A percentile compares a stretch with the other conserved stretches of the same genome.
Evolutionary conservation across 2,888 invertebrate genomes (phyloP).

Genomic region (Drosophila neotestacea): DNA sequence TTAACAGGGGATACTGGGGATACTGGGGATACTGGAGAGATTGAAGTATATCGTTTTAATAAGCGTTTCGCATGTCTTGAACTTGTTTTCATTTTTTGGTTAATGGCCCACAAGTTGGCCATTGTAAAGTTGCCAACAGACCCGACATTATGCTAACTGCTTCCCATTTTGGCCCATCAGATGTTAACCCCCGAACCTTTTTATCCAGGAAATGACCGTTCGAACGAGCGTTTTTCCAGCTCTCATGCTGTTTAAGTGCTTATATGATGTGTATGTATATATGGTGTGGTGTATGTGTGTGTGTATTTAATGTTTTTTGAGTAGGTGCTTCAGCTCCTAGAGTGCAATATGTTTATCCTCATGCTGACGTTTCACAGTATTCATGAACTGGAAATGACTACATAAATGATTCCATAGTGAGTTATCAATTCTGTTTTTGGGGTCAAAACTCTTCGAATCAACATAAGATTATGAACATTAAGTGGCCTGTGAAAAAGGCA

Average conservation of each 20-base stretch:
- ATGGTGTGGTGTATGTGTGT: constrained; percentile 12
- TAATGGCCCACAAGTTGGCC: constrained; percentile 77
- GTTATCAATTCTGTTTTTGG: constrained; percentile 27
- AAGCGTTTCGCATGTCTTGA: constrained; percentile 67
- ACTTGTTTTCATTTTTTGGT: constrained; percentile 64
- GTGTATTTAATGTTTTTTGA: constrained; percentile 44
- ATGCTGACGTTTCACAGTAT: constrained; percentile 32
- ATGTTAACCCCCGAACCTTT: constrained; percentile 52
- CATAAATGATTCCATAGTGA: constrained; percentile 40
- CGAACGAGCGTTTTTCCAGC: constrained; percentile 32
- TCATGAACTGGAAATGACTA: constrained; percentile 56
- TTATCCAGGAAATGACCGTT: constrained; percentile 68
- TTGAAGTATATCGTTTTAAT: constrained; percentile 78
- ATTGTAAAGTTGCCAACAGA: constrained; percentile 67
- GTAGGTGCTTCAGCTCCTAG: constrained; percentile 40
- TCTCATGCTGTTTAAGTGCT: constrained; percentile 37
- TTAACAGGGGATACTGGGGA: no score
- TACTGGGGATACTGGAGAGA: no score
- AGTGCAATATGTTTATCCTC: constrained; percentile 43
- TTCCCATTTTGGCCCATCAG: constrained; percentile 59
- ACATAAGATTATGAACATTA: constrained; percentile 6
- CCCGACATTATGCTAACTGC: constrained; percentile 68
- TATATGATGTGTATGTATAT: constrained; percentile 3
- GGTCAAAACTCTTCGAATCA: not conserved
- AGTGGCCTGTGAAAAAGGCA: constrained; percentile 4